Evolutionary conservation across 2,797 vertebrate genomes (phyloP), one percentile per base, ranked within the genome.

Genomic region (Tokudaia tokunoshimensis): DNA sequence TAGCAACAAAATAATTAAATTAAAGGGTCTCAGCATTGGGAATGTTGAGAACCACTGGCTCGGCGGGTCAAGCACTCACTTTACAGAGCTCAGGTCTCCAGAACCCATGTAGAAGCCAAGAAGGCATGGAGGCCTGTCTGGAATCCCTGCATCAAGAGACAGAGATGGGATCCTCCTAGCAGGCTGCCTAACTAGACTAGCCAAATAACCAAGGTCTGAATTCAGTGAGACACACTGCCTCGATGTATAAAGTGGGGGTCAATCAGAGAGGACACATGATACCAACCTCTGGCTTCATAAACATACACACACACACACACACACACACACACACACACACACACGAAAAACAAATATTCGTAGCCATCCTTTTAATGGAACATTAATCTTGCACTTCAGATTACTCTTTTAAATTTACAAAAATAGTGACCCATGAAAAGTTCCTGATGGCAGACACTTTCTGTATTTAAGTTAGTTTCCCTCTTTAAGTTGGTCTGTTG

Each of bases 391-490:
- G 20, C 26, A 70, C 44, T 78, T 95, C 76, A 95, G 37, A 90
- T 92, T 78, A 94, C 79, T 78, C 31, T 57, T 91, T 84, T 75
- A 63, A 85, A 91, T 78, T 97, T 72, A 87, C 63, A 75, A 50
- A 93, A 67, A 84, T 20, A 70, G 52, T 22, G 67, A 92, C 61
- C 67, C 19, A 61, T 85, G 37, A 92, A 72, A 94, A 89, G n/a
- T 50, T 61, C 79, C 74, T 50, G 31, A 91, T n/a, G 37, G 85
- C 34, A 94, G 41, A 37, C 67, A 83, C 44, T 93, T 65, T 41
- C 47, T 63, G 8, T 52, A 26, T 72, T 83, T 94, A 96, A 93
- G 29, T 91, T 95, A 65, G 80, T 89, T 93, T 96, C 79, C 61
- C 74, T 50, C 11, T 37, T 94, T 67, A 70, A 70, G 67, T 70